A percentile compares a stretch with the other conserved stretches of the same genome.
Evolutionary conservation across 2,888 invertebrate species (phyloP).

Genomic region (Epinotia bilunana): DNA sequence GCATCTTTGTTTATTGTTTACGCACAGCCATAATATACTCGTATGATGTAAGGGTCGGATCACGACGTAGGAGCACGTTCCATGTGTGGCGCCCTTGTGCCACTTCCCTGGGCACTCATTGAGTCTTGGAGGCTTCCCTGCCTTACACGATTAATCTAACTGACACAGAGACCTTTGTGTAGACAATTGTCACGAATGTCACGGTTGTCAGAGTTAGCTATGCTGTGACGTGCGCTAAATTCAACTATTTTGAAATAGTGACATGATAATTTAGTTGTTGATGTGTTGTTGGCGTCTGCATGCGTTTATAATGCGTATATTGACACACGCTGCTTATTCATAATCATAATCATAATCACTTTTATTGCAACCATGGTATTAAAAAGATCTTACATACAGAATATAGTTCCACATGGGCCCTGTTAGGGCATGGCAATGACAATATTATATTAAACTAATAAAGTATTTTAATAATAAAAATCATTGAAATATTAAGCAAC

Average conservation of each 20-base stretch:
- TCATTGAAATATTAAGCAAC: not conserved
- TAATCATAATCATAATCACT: no score
- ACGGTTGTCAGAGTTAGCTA: constrained; percentile 29
- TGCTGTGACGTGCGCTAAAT: constrained; percentile 30
- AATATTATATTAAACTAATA: no score
- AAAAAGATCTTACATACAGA: no score
- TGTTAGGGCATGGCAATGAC: no score
- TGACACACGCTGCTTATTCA: not conserved
- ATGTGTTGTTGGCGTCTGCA: constrained; percentile 4
- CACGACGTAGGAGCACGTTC: constrained; percentile 40
- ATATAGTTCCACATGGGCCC: no score
- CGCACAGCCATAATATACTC: constrained; percentile 32
- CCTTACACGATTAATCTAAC: constrained; percentile 41
- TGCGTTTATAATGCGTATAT: constrained; percentile 6
- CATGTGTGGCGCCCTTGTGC: constrained; percentile 49
- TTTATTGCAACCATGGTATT: no score
- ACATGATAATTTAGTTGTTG: constrained; percentile 30
- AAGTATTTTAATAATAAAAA: not conserved
- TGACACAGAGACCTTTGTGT: constrained; percentile 43
- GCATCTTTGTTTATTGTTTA: constrained; percentile 39
- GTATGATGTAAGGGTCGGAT: constrained; percentile 34
- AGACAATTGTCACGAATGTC: constrained; percentile 36
- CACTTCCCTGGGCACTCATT: constrained; percentile 44
- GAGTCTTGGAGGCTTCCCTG: constrained; percentile 30
- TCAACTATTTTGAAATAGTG: constrained; percentile 33